Percentiles rank a stretch among this genome's conserved stretches.
phyloP scores from a whole-genome alignment of 2,888 invertebrate species.

The Melitaea athalia region DNA sequence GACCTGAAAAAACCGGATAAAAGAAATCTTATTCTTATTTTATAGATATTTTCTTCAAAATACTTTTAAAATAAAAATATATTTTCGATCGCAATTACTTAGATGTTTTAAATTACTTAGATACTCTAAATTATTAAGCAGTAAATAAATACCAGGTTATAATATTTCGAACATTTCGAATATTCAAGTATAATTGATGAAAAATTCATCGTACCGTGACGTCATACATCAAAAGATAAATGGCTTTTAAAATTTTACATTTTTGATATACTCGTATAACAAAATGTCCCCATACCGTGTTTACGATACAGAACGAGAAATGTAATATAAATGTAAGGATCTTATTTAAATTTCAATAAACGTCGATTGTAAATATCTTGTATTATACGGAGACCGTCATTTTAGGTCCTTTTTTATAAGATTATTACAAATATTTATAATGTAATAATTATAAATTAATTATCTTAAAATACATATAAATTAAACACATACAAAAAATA shows the following conservation, averaged over 20 bases:
- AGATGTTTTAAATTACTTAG: not conserved
- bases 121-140: not conserved
- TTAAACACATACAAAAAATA: no score
- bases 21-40: constrained; percentile 23
- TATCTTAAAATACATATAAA: no score
- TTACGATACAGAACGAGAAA: constrained; percentile 29
- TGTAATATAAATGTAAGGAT: constrained; percentile 19
- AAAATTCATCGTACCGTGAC: constrained; percentile 25
- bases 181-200: constrained; percentile 25
- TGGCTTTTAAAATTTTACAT: constrained; percentile 39
- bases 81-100: constrained; percentile 10
- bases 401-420: no score
- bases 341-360: constrained; percentile 8
- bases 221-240: constrained; percentile 34
- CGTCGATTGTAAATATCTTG: not conserved
- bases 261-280: constrained; percentile 32
- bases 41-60: constrained; percentile 14
- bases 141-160: not conserved
- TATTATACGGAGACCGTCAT: not conserved
- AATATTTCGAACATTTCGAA: not conserved
- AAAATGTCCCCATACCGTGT: constrained; percentile 31
- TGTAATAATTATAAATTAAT: no score
- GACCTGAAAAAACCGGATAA: constrained; percentile 22
- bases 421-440: no score
- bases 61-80: constrained; percentile 6